These are phyloP conservation scores for Ornithoptera alexandrae DNA, from an alignment of 2,888 invertebrate species.

Conservation along the genomic window DNA sequence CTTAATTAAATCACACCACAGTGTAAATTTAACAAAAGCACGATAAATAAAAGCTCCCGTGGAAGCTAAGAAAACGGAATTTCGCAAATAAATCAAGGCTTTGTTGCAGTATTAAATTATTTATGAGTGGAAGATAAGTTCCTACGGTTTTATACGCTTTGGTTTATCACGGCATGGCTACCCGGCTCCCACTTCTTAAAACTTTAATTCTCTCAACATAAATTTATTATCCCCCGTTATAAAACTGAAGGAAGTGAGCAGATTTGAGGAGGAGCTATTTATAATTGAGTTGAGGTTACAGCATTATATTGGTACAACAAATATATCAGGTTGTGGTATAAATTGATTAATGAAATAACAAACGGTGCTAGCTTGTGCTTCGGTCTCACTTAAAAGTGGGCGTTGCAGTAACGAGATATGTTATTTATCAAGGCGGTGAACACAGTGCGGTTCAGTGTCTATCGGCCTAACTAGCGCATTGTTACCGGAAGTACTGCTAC, in stretches of 20 bases:
- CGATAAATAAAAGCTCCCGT: slow-evolving; percentile 29
- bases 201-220: slow-evolving; percentile 22
- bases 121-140: slow-evolving; percentile 71
- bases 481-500: too few species aligned
- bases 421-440: too few species aligned
- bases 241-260: slow-evolving; percentile 5
- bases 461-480: too few species aligned
- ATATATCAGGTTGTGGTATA: too few species aligned
- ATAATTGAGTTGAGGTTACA: slow-evolving; percentile 4
- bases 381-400: too few species aligned
- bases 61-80: slow-evolving; percentile 38
- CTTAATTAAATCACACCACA: background rate
- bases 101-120: slow-evolving; percentile 75
- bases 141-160: slow-evolving; percentile 12
- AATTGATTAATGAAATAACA: too few species aligned
- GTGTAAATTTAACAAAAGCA: slow-evolving; percentile 24
- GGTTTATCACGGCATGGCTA: slow-evolving; percentile 15
- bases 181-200: slow-evolving; percentile 15
- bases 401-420: too few species aligned
- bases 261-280: slow-evolving; percentile 15
- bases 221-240: slow-evolving; percentile 23
- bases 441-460: too few species aligned
- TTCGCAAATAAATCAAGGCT: slow-evolving; percentile 61
- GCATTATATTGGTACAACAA: too few species aligned
- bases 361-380: too few species aligned